Evolutionary conservation across 2,113 vertebrate genomes (phyloP).

Genomic region (Recurvirostra avosetta): DNA sequence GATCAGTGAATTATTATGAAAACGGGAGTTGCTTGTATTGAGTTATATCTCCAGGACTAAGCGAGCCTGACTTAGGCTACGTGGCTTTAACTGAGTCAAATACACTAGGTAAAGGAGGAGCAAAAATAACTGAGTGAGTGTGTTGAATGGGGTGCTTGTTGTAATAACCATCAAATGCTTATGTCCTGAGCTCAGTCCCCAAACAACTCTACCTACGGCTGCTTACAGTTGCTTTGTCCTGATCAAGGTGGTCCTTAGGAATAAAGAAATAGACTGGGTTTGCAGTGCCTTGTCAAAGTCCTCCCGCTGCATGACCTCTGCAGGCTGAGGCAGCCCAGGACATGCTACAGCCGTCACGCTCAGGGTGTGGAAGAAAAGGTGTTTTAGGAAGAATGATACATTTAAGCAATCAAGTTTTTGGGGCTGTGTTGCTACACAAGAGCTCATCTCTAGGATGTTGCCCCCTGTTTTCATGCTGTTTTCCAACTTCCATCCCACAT

Average conservation of each 20-base stretch:
- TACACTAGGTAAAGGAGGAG: not conserved
- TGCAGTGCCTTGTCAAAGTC: not conserved
- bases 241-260: not conserved
- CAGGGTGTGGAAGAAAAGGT: not conserved
- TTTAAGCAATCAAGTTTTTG: not conserved
- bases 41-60: not conserved
- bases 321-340: not conserved
- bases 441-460: not conserved
- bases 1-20: not conserved
- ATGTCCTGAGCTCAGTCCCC: not conserved
- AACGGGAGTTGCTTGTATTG: not conserved
- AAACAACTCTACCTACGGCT: not conserved
- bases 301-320: not conserved
- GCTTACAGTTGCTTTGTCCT: not conserved
- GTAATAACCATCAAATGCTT: not conserved
- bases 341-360: fast-evolving
- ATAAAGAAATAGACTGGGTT: not conserved
- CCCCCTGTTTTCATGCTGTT: not conserved
- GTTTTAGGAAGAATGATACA: fast-evolving
- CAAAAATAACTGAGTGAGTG: not conserved
- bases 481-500: fast-evolving
- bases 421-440: fast-evolving
- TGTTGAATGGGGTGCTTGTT: not conserved
- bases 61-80: not conserved
- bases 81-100: not conserved